Evolutionary conservation across 2,797 vertebrate species (phyloP).

Genomic region (Tauraco hartlaubi): DNA sequence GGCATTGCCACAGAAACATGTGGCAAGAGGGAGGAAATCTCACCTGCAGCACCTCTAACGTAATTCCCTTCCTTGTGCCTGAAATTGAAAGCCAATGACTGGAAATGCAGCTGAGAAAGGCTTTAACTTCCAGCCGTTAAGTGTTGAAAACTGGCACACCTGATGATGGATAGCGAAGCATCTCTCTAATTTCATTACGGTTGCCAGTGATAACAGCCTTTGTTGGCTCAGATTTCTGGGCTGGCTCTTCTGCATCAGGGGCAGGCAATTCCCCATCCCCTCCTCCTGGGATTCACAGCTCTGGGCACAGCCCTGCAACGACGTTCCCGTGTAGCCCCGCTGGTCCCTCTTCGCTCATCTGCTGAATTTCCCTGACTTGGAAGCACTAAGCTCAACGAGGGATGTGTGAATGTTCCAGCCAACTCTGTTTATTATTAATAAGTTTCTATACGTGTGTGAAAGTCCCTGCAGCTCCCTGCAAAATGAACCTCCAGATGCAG

Average conservation of each 20-base stretch:
- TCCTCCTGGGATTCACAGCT: neutral
- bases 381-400: rapidly evolving
- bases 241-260: neutral
- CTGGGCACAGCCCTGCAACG: rapidly evolving
- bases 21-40: conserved; percentile 5
- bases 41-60: neutral
- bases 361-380: neutral
- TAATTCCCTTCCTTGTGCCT: neutral
- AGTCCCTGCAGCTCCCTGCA: neutral
- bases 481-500: conserved; percentile 9
- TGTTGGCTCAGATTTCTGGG: conserved; percentile 9
- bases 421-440: neutral
- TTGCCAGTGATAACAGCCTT: neutral
- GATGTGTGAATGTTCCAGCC: neutral
- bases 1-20: neutral
- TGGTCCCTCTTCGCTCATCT: neutral
- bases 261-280: neutral
- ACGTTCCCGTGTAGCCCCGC: rapidly evolving
- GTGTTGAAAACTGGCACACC: conserved; percentile 30
- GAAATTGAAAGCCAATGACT: conserved; percentile 21
- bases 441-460: neutral
- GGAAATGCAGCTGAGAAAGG: neutral
- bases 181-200: conserved; percentile 12
- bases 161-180: conserved; percentile 36
- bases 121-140: neutral